These are phyloP conservation scores for Passer domesticus DNA, from an alignment of 2,113 vertebrate species.

Conservation along the genomic window DNA sequence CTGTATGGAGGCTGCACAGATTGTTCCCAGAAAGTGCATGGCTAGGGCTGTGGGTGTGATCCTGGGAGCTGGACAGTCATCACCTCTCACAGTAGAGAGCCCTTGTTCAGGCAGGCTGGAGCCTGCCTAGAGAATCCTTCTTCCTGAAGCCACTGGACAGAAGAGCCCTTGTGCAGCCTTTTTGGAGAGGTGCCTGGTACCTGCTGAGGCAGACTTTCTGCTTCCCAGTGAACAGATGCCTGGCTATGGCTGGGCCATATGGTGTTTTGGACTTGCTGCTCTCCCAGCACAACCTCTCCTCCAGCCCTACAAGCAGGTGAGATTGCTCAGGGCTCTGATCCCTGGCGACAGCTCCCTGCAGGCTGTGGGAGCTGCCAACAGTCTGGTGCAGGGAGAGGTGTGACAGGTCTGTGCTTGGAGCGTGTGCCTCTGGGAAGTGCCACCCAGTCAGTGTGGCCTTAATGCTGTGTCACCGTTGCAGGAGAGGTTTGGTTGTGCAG, in stretches of 20 bases:
- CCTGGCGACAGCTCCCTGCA: background rate
- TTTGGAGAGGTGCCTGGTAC: background rate
- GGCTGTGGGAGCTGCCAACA: background rate
- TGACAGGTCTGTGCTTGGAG: background rate
- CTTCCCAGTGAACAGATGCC: background rate
- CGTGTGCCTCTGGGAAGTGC: background rate
- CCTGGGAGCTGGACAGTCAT: background rate
- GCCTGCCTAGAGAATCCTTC: background rate
- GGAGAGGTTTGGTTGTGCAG: background rate
- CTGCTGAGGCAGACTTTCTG: background rate
- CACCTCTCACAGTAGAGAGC: background rate
- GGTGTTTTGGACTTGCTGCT: fast-evolving
- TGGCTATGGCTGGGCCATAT: background rate
- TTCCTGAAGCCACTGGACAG: background rate
- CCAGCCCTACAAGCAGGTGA: background rate
- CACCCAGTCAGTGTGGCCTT: background rate
- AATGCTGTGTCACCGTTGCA: background rate
- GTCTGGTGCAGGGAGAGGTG: fast-evolving
- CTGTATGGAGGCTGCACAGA: fast-evolving
- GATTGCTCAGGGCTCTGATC: background rate
- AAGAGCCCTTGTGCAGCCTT: background rate
- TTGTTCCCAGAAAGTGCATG: background rate
- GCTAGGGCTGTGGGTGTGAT: background rate
- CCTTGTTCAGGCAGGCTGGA: background rate
- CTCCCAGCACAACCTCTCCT: background rate